These are phyloP conservation scores for Ranitomeya imitator DNA, from an alignment of 2,113 vertebrate species.

Conservation along the genomic window DNA sequence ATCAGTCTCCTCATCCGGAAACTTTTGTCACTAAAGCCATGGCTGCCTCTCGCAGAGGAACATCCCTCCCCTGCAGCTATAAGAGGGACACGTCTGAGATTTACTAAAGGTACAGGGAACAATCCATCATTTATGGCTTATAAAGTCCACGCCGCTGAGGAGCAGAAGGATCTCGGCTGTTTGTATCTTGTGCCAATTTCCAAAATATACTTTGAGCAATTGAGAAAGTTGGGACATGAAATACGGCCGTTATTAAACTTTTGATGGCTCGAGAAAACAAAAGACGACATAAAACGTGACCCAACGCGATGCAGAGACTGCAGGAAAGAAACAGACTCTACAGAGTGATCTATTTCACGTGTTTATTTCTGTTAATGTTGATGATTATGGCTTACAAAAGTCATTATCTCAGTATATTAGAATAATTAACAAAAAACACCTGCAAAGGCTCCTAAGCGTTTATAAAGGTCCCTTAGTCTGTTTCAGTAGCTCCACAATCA, in stretches of 20 bases:
- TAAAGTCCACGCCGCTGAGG: constrained; percentile 10
- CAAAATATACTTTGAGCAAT: constrained; percentile 21
- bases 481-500: too few species aligned
- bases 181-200: constrained; percentile 33
- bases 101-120: constrained; percentile 29
- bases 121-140: constrained; percentile 37
- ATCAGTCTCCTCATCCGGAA: not conserved
- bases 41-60: not conserved
- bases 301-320: not conserved
- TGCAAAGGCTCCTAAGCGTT: too few species aligned
- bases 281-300: constrained; percentile 34
- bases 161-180: constrained; percentile 1
- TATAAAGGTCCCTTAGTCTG: too few species aligned
- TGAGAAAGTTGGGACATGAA: constrained; percentile 28
- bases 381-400: too few species aligned
- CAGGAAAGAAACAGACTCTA: not conserved
- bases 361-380: too few species aligned
- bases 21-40: not conserved
- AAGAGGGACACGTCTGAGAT: constrained; percentile 15
- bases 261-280: constrained; percentile 35
- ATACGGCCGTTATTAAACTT: constrained; percentile 42
- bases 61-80: not conserved
- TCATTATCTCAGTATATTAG: too few species aligned
- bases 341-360: too few species aligned
- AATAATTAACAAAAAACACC: too few species aligned